Base-by-base conservation (phyloP, 2,113 vertebrate species). In the Cichladusa arquata region DNA sequence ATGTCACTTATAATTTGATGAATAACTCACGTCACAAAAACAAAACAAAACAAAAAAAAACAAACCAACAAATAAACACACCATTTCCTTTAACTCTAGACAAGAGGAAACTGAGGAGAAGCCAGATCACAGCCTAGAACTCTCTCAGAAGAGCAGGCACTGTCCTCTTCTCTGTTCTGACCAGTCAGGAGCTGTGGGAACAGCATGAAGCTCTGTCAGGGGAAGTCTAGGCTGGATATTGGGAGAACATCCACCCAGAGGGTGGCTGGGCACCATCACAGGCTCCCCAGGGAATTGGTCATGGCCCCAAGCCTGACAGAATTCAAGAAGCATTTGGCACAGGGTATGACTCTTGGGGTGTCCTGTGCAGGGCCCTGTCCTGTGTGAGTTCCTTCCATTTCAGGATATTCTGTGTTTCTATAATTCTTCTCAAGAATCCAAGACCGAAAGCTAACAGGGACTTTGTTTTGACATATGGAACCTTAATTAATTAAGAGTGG, bases 231-330 rank as follows among this genome's bases (percentile, higher is more conserved):
- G 24, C 9, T n/a, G 6, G 15, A 3, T 60, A 44, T 57, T 29
- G 24, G 13, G 25, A 60, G 53, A 47, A 24, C 0, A 8, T 47
- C 3, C 20, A 38, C 11, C 11, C n/a, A 29, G 0, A n/a, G 8
- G 3, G 3, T 38, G 8, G 2, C 0, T 51, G 45, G 25, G 9
- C 25, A 18, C 29, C 31, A 13, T 28, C 24, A 4, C 1, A 45
- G 44, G 12, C 8, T 81, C 12, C 44, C 26, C 42, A 36, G 36
- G 18, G 45, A 29, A 45, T 12, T 29, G 6, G 2, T 45, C 18
- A 36, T 3, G 73, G 33, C 19, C 0, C 4, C 51, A 36, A 71
- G 16, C 15, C 19, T 31, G 16, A 8, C 4, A 25, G 61, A 81
- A 8, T 14, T 60, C 45, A 45, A 8, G 24, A 29, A 47, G 4